phyloP scores from a whole-genome alignment of 37 sponge, comb jelly and placozoan species.

The Corticium candelabrum region DNA sequence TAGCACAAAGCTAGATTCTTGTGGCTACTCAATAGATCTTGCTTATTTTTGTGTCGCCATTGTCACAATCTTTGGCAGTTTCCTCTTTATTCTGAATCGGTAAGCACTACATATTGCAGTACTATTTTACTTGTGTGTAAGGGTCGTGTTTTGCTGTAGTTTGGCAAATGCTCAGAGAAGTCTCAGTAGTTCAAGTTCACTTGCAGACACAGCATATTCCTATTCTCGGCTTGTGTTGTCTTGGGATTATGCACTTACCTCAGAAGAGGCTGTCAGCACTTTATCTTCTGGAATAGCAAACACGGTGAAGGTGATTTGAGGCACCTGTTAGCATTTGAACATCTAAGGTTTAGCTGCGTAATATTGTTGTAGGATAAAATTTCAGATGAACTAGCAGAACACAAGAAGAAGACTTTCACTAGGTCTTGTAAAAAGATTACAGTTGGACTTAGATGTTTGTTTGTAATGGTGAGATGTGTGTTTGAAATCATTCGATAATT shows the following conservation, averaged over 20 bases:
- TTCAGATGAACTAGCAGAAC: neutral
- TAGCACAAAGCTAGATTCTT: no score
- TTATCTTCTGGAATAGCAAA: neutral
- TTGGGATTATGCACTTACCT: constrained; percentile 6
- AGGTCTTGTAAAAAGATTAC: no score
- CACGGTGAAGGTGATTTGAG: neutral
- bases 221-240: neutral
- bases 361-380: neutral
- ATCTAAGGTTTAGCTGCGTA: neutral
- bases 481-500: no score
- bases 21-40: neutral
- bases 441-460: no score
- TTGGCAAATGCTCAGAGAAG: neutral
- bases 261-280: constrained; percentile 6
- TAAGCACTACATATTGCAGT: neutral
- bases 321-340: neutral
- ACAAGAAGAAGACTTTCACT: constrained; percentile 7
- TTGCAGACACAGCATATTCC: neutral
- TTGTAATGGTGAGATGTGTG: no score
- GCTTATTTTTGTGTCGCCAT: neutral
- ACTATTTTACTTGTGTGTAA: neutral
- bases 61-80: neutral
- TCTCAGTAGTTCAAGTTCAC: neutral
- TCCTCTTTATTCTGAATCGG: neutral
- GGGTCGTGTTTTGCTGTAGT: neutral